Conservation (phyloP, 2,113 vertebrate genomes). For the Calcarius ornatus region DNA sequence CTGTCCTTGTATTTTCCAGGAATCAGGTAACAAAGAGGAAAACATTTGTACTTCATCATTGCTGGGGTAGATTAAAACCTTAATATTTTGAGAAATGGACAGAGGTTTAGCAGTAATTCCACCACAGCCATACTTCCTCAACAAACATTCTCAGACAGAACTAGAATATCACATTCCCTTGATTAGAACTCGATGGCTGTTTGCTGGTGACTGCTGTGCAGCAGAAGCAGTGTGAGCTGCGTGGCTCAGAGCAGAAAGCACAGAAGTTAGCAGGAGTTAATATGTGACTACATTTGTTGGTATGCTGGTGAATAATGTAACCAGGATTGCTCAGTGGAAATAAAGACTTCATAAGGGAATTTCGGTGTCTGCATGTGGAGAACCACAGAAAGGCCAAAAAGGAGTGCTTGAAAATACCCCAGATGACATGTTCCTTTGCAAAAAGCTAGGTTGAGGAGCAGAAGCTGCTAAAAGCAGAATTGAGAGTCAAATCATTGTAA, state of each 20-base stretch:
- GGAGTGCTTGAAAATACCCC: slow-evolving; percentile 2
- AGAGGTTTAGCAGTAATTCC: background rate
- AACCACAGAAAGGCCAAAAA: slow-evolving; percentile 35
- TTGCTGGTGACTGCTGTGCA: background rate
- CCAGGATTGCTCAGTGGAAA: slow-evolving; percentile 28
- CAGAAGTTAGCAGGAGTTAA: slow-evolving; percentile 3
- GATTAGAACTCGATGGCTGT: background rate
- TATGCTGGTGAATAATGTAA: slow-evolving; percentile 49
- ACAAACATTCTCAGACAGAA: background rate
- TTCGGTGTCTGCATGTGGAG: slow-evolving; percentile 10
- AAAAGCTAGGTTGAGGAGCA: background rate
- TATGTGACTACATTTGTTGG: slow-evolving; percentile 14
- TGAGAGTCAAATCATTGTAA: background rate
- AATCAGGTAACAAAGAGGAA: background rate
- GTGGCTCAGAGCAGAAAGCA: background rate
- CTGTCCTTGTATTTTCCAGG: background rate
- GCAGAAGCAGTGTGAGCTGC: background rate
- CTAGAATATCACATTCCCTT: background rate
- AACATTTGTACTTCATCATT: background rate
- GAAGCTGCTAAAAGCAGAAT: background rate
- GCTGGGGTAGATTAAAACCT: background rate
- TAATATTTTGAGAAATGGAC: background rate
- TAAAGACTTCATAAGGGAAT: slow-evolving; percentile 33
- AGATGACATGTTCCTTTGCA: background rate
- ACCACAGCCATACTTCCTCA: background rate